These are phyloP conservation scores for Chiloscyllium plagiosum DNA, from an alignment of 2,113 vertebrate genomes.

Conservation along the genomic window DNA sequence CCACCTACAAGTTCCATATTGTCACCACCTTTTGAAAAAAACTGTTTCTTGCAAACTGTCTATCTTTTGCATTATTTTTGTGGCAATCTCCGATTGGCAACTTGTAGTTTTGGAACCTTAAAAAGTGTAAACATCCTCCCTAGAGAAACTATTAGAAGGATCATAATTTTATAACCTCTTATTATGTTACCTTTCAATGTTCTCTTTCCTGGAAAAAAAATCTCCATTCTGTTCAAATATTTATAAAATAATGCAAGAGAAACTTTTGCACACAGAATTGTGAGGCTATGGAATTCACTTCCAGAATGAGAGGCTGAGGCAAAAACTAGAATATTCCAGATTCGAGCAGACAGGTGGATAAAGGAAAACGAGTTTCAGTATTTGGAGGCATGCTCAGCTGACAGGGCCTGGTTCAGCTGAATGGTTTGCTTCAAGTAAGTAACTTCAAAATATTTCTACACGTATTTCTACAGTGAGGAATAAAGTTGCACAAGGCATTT, in stretches of 20 bases:
- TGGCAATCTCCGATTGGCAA: neutral
- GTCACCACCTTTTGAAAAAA: neutral
- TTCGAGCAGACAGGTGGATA: neutral
- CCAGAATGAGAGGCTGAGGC: neutral
- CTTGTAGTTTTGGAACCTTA: neutral
- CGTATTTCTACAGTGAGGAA: neutral
- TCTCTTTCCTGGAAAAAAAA: neutral
- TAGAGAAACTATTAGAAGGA: too few species aligned
- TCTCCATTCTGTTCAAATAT: neutral
- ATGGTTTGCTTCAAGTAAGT: neutral
- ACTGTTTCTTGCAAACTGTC: neutral
- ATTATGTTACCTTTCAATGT: neutral
- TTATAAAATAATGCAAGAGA: neutral
- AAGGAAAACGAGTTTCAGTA: neutral
- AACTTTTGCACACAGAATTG: neutral
- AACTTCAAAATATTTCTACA: neutral
- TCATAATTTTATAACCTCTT: neutral
- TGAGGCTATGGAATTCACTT: neutral
- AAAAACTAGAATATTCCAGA: neutral
- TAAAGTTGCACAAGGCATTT: neutral
- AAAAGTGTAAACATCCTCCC: too few species aligned
- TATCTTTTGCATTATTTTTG: too few species aligned
- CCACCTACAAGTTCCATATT: neutral
- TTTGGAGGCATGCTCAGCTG: neutral
- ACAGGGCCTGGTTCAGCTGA: neutral